Percentiles rank a stretch among this genome's conserved stretches.
Conservation (phyloP, 1,140 invertebrate genomes). For the Zaprionus taronus region DNA sequence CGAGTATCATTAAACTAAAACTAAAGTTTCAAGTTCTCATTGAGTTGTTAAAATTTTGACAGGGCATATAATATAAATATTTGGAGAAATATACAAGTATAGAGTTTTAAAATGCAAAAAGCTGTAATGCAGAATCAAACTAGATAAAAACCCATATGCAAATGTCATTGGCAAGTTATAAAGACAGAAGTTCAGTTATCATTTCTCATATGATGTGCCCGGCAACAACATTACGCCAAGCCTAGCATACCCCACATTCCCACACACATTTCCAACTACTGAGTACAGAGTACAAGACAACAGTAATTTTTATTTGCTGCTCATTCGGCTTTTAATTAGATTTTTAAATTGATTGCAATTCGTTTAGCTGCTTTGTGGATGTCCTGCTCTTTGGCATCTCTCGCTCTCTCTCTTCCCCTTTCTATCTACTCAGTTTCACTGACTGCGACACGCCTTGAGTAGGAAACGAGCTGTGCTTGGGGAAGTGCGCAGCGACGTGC, state of each 20-base stretch:
- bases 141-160: too few species aligned
- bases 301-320: constrained; percentile 36
- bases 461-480: constrained; percentile 21
- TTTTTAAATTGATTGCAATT: constrained; percentile 6
- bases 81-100: background rate
- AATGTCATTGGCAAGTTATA: too few species aligned
- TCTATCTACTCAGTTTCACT: background rate
- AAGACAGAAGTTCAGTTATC: too few species aligned
- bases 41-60: background rate
- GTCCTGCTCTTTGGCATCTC: background rate
- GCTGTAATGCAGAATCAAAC: too few species aligned
- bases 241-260: background rate
- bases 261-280: background rate
- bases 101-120: too few species aligned
- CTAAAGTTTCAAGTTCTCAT: too few species aligned
- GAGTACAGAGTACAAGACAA: background rate
- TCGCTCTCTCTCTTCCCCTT: background rate
- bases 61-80: background rate
- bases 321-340: constrained; percentile 12
- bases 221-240: background rate
- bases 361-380: background rate
- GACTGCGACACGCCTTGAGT: background rate
- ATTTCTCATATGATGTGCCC: too few species aligned
- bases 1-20: too few species aligned
- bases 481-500: constrained; percentile 10